Evolutionary conservation across 2,113 vertebrate genomes (phyloP).

Genomic region (Piprites chloris): DNA sequence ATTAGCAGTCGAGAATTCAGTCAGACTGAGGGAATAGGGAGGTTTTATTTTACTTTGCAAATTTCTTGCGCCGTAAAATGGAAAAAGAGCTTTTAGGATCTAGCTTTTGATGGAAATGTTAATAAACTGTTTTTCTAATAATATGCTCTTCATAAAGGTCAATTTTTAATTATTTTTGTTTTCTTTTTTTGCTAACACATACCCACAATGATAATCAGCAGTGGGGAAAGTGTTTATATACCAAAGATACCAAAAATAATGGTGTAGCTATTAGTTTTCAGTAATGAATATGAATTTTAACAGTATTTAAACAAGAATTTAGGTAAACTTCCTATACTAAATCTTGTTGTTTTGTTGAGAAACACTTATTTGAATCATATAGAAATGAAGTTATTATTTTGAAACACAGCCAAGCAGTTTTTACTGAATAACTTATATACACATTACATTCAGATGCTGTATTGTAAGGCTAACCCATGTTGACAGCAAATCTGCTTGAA

Average conservation of each 20-base stretch:
- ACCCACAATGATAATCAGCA: not conserved
- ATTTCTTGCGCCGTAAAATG: not conserved
- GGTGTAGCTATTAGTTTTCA: not conserved
- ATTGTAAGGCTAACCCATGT: not conserved
- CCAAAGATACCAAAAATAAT: not conserved
- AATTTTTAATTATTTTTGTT: not conserved
- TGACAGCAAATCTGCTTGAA: slow-evolving; percentile 11
- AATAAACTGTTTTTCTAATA: not conserved
- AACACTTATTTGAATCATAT: not conserved
- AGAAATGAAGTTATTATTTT: not conserved
- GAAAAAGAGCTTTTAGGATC: not conserved
- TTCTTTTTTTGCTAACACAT: not conserved
- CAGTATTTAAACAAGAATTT: not conserved
- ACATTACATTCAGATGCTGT: not conserved
- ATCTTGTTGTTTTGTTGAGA: not conserved
- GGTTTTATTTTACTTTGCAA: not conserved
- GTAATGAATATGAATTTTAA: not conserved
- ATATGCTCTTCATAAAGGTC: not conserved
- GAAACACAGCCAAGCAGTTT: not conserved
- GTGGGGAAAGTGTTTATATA: not conserved
- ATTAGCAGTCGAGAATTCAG: not conserved
- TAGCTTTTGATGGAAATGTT: not conserved
- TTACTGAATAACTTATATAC: not conserved
- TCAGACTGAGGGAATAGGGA: not conserved
- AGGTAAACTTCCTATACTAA: not conserved